Percentiles rank a stretch among this genome's conserved stretches.
Conservation (phyloP, 2,888 invertebrate species). For the Spodoptera picta region DNA sequence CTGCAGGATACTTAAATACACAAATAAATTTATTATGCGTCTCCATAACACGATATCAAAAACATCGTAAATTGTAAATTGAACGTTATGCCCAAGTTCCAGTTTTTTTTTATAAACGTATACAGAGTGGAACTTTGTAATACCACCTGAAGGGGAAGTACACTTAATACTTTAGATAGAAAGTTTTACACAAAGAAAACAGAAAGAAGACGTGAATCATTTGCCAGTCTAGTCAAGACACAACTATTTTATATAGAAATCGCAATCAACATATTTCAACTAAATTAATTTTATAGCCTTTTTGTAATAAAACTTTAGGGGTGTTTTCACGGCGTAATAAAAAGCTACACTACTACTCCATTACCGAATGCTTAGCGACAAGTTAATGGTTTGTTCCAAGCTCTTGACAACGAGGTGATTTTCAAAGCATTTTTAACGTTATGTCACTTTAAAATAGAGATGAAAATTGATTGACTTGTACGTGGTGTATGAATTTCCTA, state of each 20-base stretch:
- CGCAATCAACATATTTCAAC: constrained; percentile 9
- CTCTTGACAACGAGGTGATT: constrained; percentile 43
- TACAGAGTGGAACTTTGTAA: no score
- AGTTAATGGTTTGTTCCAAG: constrained; percentile 16
- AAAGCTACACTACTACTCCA: constrained; percentile 35
- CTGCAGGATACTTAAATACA: no score
- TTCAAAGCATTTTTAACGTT: constrained; percentile 16
- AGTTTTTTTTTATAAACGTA: no score
- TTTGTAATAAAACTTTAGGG: constrained; percentile 31
- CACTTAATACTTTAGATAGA: no score
- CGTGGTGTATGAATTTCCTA: constrained; percentile 18
- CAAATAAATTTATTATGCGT: no score
- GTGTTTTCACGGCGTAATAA: constrained; percentile 37
- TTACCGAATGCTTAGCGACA: constrained; percentile 42
- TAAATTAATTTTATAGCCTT: constrained; percentile 23
- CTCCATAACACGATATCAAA: no score
- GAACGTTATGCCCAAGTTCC: no score
- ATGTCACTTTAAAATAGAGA: background rate
- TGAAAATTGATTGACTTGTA: constrained; percentile 19
- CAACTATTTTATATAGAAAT: constrained; percentile 1
- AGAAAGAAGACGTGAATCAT: no score
- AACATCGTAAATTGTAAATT: no score
- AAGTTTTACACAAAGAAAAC: no score
- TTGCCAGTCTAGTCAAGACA: no score
- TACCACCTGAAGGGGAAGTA: no score